Base-by-base conservation (phyloP, 2,888 invertebrate species). In the Ormyrus rosae region DNA sequence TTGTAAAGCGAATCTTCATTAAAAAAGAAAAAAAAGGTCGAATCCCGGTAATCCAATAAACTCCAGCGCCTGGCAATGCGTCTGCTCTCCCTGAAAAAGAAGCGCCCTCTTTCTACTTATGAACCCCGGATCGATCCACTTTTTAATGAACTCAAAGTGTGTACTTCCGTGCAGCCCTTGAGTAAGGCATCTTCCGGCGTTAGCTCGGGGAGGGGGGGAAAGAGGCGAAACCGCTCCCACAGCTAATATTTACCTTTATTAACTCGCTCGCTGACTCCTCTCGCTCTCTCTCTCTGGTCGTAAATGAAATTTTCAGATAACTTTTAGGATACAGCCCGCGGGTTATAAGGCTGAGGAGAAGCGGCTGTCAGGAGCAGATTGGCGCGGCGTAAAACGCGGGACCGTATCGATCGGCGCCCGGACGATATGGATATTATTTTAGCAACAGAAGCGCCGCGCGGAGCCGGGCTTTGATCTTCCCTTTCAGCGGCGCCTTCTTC, bases 281-380 rank as follows among this genome's bases (percentile, higher is more conserved):
- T 6, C 60, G 1, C 56, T 11, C 74, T 72, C 53, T 50, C 45
- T 53, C 45, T n/a, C 45, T 46, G 55, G n/a, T 74, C 88, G 88
- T 89, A 89, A 90, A 90, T 89, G 89, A 90, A 90, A 90, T 90
- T 90, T 90, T 90, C 90, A 90, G 88, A 89, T 89, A 90, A 89
- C 89, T 90, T 89, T 89, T 89, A 87, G 89, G 87, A 89, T 89
- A 88, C 56, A 78, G 78, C 67, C 75, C 46, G 69, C 64, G 78
- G 73, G 34, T n/a, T 19, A 34, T 73, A 19, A 45, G 58, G 56
- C 11, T 34, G 64, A 45, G 19, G 34, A 46, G 58, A 50, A 61
- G 68, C 48, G 45, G 8, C 73, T 63, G 78, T 48, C 72, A 67
- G 48, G 19, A 73, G 55, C 64, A 73, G 64, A 74, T 74, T 74